These are phyloP conservation scores for Magallana nippona DNA, from an alignment of 2,888 invertebrate genomes.

Conservation along the genomic window DNA sequence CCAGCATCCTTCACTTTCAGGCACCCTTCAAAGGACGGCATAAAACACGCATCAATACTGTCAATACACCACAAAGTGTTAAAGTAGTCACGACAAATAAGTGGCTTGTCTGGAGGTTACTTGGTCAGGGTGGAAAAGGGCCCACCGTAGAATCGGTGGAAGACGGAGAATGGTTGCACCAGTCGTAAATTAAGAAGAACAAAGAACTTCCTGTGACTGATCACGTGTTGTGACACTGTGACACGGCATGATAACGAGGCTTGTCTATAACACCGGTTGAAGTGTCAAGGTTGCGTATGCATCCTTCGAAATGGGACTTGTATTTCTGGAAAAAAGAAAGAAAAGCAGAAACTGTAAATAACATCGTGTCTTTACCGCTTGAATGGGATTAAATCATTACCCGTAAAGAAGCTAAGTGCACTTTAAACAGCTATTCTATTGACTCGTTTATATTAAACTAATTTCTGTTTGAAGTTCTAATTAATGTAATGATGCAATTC, in stretches of 20 bases:
- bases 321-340: conserved; percentile 38
- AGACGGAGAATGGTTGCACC: conserved; percentile 18
- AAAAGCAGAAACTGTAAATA: background rate
- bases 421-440: background rate
- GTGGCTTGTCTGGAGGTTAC: background rate
- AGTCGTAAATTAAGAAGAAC: conserved; percentile 12
- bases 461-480: background rate
- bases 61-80: conserved; percentile 12
- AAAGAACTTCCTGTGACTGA: conserved; percentile 5
- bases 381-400: background rate
- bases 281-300: conserved; percentile 59
- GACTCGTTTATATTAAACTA: background rate
- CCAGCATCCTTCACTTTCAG: background rate
- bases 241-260: conserved; percentile 59
- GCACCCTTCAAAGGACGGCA: conserved; percentile 5
- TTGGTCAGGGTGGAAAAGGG: background rate
- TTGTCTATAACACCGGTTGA: conserved; percentile 54
- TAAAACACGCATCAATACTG: background rate
- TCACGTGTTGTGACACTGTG: conserved; percentile 52
- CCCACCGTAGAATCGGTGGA: background rate
- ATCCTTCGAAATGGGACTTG: conserved; percentile 57
- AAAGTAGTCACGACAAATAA: conserved; percentile 15
- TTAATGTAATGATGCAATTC: no score
- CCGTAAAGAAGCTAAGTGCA: background rate
- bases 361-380: no score